Percentiles rank a stretch among this genome's conserved stretches.
phyloP scores from a whole-genome alignment of 2,113 vertebrate genomes.

The Abramis brama region DNA sequence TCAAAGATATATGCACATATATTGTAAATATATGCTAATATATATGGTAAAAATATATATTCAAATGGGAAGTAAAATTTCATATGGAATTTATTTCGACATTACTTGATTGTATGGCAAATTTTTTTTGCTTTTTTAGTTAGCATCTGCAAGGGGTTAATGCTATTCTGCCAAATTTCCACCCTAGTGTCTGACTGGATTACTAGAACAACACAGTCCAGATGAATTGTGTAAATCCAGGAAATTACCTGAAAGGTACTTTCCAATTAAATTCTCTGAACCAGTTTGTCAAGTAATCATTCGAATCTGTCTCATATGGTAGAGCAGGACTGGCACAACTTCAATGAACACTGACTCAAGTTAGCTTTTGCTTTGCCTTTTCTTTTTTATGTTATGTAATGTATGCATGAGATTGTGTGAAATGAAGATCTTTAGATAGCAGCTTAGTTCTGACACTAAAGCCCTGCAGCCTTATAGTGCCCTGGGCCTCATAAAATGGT shows the following conservation, averaged over 20 bases:
- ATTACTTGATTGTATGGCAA: not conserved
- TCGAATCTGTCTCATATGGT: not conserved
- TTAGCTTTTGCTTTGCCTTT: not conserved
- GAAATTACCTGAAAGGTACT: not conserved
- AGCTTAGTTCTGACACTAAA: constrained; percentile 29
- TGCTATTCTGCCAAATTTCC: not conserved
- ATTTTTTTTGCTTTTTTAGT: not conserved
- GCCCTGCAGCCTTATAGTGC: not conserved
- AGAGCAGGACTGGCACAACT: not conserved
- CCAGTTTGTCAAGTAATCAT: not conserved
- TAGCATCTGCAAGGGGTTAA: not conserved
- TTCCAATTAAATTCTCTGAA: not conserved
- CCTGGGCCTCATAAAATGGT: constrained; percentile 51
- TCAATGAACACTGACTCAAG: not conserved
- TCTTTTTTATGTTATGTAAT: not conserved
- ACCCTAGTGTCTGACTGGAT: not conserved
- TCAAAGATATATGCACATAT: not conserved
- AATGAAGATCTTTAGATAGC: constrained; percentile 39
- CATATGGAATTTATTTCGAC: not conserved
- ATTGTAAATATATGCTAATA: not conserved
- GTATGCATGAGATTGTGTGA: not conserved
- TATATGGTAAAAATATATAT: not conserved
- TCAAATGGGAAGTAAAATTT: not conserved
- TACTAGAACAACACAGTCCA: not conserved
- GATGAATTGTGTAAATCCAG: not conserved